These are phyloP conservation scores for Colletes gigas DNA, from an alignment of 1,140 invertebrate genomes.

Conservation along the genomic window DNA sequence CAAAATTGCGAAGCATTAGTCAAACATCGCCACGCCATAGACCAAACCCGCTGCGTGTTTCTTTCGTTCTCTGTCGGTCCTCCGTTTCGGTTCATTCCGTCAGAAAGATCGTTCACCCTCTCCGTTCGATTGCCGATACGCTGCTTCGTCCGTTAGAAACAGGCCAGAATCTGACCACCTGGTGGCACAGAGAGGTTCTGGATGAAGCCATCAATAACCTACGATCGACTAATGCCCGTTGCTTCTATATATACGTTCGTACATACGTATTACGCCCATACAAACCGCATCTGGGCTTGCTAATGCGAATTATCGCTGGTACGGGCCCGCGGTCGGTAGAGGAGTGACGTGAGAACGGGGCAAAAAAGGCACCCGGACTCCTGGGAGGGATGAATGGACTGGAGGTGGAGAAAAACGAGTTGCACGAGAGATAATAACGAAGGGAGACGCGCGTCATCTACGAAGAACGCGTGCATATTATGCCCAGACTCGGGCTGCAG, in stretches of 20 bases:
- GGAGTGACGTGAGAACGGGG: slow-evolving; percentile 48
- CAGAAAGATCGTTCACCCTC: slow-evolving; percentile 22
- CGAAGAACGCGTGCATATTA: slow-evolving; percentile 51
- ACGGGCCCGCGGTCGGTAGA: slow-evolving; percentile 49
- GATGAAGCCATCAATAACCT: slow-evolving; percentile 75
- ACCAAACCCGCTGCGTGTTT: slow-evolving; percentile 48
- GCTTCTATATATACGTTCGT: background rate
- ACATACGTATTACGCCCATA: slow-evolving; percentile 52
- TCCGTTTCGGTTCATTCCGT: background rate
- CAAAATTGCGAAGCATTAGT: slow-evolving; percentile 71
- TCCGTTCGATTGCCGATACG: slow-evolving; percentile 44
- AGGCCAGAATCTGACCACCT: slow-evolving; percentile 65
- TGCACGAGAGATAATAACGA: slow-evolving; percentile 38
- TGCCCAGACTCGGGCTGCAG: slow-evolving; percentile 10
- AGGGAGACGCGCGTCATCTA: slow-evolving; percentile 48
- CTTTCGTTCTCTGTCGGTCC: slow-evolving; percentile 3
- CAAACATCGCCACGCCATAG: slow-evolving; percentile 72
- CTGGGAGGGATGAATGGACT: slow-evolving; percentile 27
- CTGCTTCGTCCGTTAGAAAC: slow-evolving; percentile 37
- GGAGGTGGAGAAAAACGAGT: slow-evolving; percentile 41
- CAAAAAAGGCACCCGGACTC: slow-evolving; percentile 14
- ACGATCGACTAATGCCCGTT: slow-evolving; percentile 62
- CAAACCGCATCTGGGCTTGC: slow-evolving; percentile 67
- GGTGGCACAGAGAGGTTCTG: slow-evolving; percentile 63
- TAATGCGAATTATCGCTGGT: slow-evolving; percentile 40